Evolutionary conservation across 2,797 vertebrate species (phyloP), one percentile per base, ranked within the genome.

Genomic region (Eulemur mongoz): DNA sequence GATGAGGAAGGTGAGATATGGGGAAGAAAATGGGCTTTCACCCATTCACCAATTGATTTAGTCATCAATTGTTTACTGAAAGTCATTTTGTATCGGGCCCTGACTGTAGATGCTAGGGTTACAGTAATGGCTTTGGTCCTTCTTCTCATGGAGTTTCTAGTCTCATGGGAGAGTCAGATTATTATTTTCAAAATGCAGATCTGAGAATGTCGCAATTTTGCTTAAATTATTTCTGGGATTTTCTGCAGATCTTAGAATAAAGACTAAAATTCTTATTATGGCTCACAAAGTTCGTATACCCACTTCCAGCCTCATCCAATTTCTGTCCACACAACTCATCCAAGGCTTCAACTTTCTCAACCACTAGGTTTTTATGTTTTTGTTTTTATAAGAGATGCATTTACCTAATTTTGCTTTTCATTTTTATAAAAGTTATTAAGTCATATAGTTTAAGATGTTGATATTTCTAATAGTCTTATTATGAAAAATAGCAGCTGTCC

Each of bases 171-270:
- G 2, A 91, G 10, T 65, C 52, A 63, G 57, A 75, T 61, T 82
- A 25, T 63, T 59, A 30, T 82, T 96, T 94, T 92, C 75, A 82
- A 88, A 72, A 91, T 48, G 32, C 14, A 97, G n/a, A 89, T 89
- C 63, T 70, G 40, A 45, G 75, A 30, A 12, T 59, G 7, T 82
- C 43, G 32, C 14, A 22, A 65, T 57, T 86, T 73, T 73, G 57
- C 25, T 83, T 89, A 87, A 92, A 76, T 96, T 92, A 83, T 91
- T 93, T 91, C 50, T 61, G 35, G 50, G 5, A 14, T 38, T 92
- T 96, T 91, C 84, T 35, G 92, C 22, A 86, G 45, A 88, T 73
- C 48, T 95, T 50, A 91, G 79, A 65, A 93, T 75, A 91, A 93
- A 93, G 17, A 73, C 25, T 82, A 80, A 87, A 95, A 91, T 52